phyloP scores from a whole-genome alignment of 2,888 invertebrate genomes.

The Parnassius smintheus region DNA sequence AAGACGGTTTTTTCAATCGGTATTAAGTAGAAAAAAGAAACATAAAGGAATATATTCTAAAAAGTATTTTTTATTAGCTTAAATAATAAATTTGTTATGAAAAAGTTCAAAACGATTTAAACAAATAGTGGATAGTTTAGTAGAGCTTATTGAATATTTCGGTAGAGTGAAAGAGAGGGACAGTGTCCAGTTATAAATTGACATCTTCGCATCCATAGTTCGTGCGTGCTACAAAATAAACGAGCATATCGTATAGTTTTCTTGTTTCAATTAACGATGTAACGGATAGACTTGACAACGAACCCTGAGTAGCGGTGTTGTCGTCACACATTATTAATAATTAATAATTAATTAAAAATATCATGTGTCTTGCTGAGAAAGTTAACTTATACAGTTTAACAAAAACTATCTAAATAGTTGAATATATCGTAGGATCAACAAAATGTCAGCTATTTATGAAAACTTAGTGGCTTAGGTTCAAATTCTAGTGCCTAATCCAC shows the following conservation, averaged over 20 bases:
- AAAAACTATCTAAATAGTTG: no score
- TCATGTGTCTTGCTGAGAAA: background rate
- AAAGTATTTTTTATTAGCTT: no score
- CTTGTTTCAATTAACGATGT: slow-evolving; percentile 53
- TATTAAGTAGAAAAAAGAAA: no score
- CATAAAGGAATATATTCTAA: no score
- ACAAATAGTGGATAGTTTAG: background rate
- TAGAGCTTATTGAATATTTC: slow-evolving; percentile 5
- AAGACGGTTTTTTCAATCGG: no score
- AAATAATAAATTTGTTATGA: no score
- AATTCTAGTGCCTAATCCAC: no score
- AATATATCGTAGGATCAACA: no score
- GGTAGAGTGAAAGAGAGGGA: slow-evolving; percentile 13
- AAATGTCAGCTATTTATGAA: no score
- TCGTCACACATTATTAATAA: slow-evolving; percentile 9
- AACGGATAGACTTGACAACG: slow-evolving; percentile 43
- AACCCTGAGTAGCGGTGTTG: slow-evolving; percentile 27
- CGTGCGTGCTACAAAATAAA: slow-evolving; percentile 45
- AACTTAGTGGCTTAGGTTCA: no score
- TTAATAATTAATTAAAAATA: no score
- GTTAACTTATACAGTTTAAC: background rate
- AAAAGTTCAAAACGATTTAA: no score
- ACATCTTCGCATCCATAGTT: slow-evolving; percentile 38
- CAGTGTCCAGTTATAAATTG: slow-evolving; percentile 28
- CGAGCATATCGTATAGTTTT: slow-evolving; percentile 54